phyloP scores from a whole-genome alignment of 2,888 invertebrate genomes.

The Acholoe squamosa region DNA sequence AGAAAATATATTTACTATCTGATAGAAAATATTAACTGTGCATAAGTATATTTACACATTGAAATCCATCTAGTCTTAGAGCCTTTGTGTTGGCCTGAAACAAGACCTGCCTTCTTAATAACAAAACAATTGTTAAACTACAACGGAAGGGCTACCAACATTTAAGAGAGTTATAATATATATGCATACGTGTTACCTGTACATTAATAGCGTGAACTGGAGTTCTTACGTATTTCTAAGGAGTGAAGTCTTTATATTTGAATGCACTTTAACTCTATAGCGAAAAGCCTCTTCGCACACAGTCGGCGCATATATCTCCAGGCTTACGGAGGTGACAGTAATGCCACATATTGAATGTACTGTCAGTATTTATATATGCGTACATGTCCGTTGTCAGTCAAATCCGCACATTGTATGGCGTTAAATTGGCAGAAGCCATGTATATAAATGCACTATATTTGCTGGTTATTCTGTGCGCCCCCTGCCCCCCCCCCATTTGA shows the following conservation, averaged over 20 bases:
- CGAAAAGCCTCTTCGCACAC: not conserved
- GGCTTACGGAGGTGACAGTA: not conserved
- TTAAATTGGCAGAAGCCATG: too few relatives aligned
- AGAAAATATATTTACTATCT: too few relatives aligned
- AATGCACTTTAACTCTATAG: not conserved
- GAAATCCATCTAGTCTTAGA: not conserved
- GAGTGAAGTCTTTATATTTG: slow-evolving; percentile 18
- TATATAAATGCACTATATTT: too few relatives aligned
- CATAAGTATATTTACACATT: too few relatives aligned
- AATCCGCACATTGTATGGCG: too few relatives aligned
- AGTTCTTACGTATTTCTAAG: not conserved
- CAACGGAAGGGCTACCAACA: too few relatives aligned
- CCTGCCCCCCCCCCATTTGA: too few relatives aligned
- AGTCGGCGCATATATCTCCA: not conserved
- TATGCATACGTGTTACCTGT: not conserved
- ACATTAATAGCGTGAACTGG: not conserved
- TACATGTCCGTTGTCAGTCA: not conserved
- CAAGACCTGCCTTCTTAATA: not conserved
- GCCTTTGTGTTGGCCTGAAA: not conserved
- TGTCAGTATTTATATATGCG: slow-evolving; percentile 5
- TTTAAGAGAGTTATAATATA: not conserved
- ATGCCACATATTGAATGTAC: not conserved
- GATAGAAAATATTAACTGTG: too few relatives aligned
- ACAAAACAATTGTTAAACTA: too few relatives aligned
- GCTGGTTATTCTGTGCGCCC: too few relatives aligned